Evolutionary conservation across 2,113 vertebrate genomes (phyloP), one percentile per base, ranked within the genome.

Genomic region (Chaetops frenatus): DNA sequence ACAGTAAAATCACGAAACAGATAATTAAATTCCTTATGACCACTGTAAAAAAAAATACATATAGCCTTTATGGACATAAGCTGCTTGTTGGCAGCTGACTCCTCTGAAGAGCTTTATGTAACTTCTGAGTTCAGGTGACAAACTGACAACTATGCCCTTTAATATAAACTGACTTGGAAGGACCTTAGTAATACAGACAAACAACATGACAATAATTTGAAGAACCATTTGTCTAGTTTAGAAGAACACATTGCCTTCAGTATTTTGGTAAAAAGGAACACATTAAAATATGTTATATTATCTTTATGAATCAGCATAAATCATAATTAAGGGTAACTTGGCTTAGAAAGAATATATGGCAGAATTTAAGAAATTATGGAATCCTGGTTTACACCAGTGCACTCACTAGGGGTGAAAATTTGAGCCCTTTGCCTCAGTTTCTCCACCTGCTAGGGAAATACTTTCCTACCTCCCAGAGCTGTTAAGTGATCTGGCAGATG

Each of bases 131-230:
- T 83, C 76, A 92, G 45, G 71, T 81, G 80, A 58, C 50, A 90
- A 84, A 82, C 9, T 72, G 57, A 92, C 57, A 78, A 72, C 47
- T 61, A 47, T 77, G 95, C 96, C 97, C 94, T 98, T 98, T 92
- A 96, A 78, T 87, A 47, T 50, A 89, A 91, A 95, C 51, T 92
- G 70, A 91, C 79, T 94, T 96, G 91, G 96, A 96, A 86, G 29
- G 24, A 74, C 42, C 61, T 44, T 48, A 31, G 18, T 40, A 36
- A 71, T 31, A 36, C 0, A 15, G 24, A 44, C 20, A 54, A 73
- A 77, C 24, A 62, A 53, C 14, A 40, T 8, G 10, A 58, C 25
- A 76, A 12, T 45, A 50, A 77, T 69, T 66, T 42, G 33, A 88
- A 72, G 12, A 67, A 28, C 22, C 4, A 1, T 66, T 94, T 18